Percentiles rank a stretch among this genome's conserved stretches.
These are phyloP conservation scores for Dendroctonus valens DNA, from an alignment of 1,140 invertebrate genomes.

Conservation along the genomic window DNA sequence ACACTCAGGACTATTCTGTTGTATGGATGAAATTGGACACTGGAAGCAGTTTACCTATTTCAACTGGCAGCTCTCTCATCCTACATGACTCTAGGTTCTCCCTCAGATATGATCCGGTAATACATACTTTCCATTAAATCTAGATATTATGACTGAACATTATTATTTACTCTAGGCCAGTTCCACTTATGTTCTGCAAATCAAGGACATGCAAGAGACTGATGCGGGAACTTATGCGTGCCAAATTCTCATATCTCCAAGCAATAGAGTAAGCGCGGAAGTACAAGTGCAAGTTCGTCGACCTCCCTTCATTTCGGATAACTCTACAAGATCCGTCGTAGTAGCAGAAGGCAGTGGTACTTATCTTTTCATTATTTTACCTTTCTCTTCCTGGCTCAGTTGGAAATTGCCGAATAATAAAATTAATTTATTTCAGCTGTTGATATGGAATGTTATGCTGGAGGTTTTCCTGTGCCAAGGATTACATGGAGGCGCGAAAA, in stretches of 20 bases:
- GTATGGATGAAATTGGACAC: constrained; percentile 70
- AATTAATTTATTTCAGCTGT: constrained; percentile 55
- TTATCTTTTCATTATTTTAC: background rate
- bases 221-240: constrained; percentile 88
- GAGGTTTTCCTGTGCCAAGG: constrained; percentile 76
- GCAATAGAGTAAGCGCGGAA: constrained; percentile 76
- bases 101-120: constrained; percentile 78
- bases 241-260: constrained; percentile 77
- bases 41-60: constrained; percentile 68
- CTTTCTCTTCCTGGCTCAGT: background rate
- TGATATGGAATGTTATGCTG: constrained; percentile 83
- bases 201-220: constrained; percentile 94
- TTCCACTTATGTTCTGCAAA: constrained; percentile 57
- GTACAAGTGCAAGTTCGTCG: constrained; percentile 80
- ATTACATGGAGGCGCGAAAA: constrained; percentile 92
- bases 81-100: constrained; percentile 84
- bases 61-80: constrained; percentile 76
- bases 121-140: background rate
- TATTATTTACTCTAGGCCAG: constrained; percentile 37
- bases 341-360: constrained; percentile 73
- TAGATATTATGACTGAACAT: too few relatives aligned
- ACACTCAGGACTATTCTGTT: constrained; percentile 80
- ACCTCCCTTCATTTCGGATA: constrained; percentile 89
- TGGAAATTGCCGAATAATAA: background rate
- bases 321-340: constrained; percentile 83